Evolutionary conservation across 2,797 vertebrate species (phyloP).

Genomic region (Typhlichthys eigenmanni): DNA sequence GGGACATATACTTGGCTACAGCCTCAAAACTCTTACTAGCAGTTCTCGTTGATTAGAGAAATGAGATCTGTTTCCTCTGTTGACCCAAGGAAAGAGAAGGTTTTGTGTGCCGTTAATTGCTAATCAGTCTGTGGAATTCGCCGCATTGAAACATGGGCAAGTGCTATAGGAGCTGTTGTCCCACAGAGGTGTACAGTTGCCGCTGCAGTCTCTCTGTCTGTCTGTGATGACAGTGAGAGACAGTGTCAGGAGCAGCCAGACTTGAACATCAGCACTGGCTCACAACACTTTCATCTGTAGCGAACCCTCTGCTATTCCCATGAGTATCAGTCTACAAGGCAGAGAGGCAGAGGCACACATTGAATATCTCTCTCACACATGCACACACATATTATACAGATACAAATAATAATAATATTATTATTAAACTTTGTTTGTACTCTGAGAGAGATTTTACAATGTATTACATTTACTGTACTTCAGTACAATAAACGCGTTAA

Average conservation of each 20-base stretch:
- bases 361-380: too few relatives aligned
- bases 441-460: too few relatives aligned
- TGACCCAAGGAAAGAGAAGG: constrained; percentile 46
- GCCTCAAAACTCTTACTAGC: constrained; percentile 13
- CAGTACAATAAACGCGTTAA: too few relatives aligned
- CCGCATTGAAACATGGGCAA: constrained; percentile 18
- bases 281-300: constrained; percentile 43
- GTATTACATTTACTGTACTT: too few relatives aligned
- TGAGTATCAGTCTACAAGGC: constrained; percentile 62
- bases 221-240: constrained; percentile 66
- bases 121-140: constrained; percentile 30
- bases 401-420: too few relatives aligned
- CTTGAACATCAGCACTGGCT: constrained; percentile 48
- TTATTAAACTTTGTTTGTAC: too few relatives aligned
- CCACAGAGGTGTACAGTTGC: constrained; percentile 53
- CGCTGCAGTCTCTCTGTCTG: constrained; percentile 36
- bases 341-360: constrained; percentile 27
- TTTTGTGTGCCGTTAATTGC: constrained; percentile 16
- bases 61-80: neutral
- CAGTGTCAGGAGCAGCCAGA: constrained; percentile 70
- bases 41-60: constrained; percentile 36
- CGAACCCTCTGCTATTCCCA: constrained; percentile 57
- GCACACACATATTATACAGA: too few relatives aligned
- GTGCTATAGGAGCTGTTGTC: constrained; percentile 28
- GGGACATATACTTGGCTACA: constrained; percentile 12